Percentiles rank a stretch among this genome's conserved stretches.
These are phyloP conservation scores for Trichosurus vulpecula DNA, from an alignment of 2,797 vertebrate species.

Conservation along the genomic window DNA sequence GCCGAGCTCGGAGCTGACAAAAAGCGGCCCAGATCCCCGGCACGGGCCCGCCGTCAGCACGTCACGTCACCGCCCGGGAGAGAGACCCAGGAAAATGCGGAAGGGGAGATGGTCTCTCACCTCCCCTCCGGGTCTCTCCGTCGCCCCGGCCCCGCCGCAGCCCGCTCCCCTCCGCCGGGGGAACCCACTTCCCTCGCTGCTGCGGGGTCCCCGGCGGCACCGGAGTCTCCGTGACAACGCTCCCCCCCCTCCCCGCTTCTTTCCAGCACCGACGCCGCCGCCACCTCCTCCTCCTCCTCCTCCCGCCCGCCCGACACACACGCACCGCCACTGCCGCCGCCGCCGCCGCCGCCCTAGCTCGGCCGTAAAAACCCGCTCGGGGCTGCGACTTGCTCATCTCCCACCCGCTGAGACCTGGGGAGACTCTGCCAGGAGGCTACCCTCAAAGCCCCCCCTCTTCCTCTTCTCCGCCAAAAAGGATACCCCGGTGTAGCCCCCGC, in stretches of 20 bases:
- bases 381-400: slow-evolving; percentile 69
- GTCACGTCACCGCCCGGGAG: slow-evolving; percentile 96
- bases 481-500: neutral
- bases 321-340: slow-evolving; percentile 28
- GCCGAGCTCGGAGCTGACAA: slow-evolving; percentile 92
- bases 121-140: slow-evolving; percentile 70
- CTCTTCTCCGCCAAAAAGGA: neutral
- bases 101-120: slow-evolving; percentile 85
- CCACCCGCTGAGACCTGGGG: slow-evolving; percentile 52
- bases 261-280: slow-evolving; percentile 69
- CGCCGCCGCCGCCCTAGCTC: slow-evolving; percentile 28
- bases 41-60: slow-evolving; percentile 94
- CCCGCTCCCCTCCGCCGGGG: slow-evolving; percentile 48
- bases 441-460: neutral
- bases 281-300: slow-evolving; percentile 60
- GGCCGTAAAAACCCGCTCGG: slow-evolving; percentile 74
- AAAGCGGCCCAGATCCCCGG: slow-evolving; percentile 94
- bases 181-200: slow-evolving; percentile 66
- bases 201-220: slow-evolving; percentile 67
- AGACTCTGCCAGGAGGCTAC: slow-evolving; percentile 11
- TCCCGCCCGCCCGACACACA: slow-evolving; percentile 56
- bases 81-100: slow-evolving; percentile 94
- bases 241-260: slow-evolving; percentile 77
- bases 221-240: slow-evolving; percentile 75
- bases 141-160: slow-evolving; percentile 59